Evolutionary conservation across 1,140 invertebrate species (phyloP).

Genomic region (Nylanderia fulva): DNA sequence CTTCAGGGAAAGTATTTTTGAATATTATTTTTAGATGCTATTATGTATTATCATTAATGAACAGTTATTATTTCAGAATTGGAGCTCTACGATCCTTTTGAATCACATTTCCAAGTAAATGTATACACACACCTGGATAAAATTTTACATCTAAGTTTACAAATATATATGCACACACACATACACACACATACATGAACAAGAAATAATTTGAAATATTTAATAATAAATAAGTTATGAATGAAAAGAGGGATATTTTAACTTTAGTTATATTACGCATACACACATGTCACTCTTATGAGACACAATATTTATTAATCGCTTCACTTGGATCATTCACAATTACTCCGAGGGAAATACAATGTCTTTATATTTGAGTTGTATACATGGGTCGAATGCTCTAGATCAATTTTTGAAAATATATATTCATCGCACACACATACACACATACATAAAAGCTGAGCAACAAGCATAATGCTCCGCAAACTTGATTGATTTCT

Average conservation of each 20-base stretch:
- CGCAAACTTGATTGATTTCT: not conserved
- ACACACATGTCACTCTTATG: not conserved
- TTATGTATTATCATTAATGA: not conserved
- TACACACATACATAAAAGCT: not conserved
- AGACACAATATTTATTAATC: not conserved
- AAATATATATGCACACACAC: not conserved
- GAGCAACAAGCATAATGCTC: constrained; percentile 11
- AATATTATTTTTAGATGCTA: not conserved
- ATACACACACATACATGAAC: not conserved
- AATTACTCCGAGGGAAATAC: not conserved
- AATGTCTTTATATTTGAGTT: constrained; percentile 1
- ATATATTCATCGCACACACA: constrained; percentile 30
- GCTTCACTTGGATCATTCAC: not conserved
- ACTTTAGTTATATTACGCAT: not conserved
- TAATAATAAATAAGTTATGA: constrained; percentile 44
- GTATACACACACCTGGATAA: not conserved
- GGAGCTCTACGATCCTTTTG: not conserved
- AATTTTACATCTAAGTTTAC: constrained; percentile 43
- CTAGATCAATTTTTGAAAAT: constrained; percentile 12
- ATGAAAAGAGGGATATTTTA: constrained; percentile 3
- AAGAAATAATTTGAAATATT: not conserved
- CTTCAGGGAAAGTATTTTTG: not conserved
- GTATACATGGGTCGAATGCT: not conserved
- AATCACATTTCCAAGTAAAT: not conserved
- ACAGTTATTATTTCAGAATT: constrained; percentile 12